Evolutionary conservation across 2,888 invertebrate genomes (phyloP), one percentile per base, ranked within the genome.

Genomic region (Anthoptus insignis): DNA sequence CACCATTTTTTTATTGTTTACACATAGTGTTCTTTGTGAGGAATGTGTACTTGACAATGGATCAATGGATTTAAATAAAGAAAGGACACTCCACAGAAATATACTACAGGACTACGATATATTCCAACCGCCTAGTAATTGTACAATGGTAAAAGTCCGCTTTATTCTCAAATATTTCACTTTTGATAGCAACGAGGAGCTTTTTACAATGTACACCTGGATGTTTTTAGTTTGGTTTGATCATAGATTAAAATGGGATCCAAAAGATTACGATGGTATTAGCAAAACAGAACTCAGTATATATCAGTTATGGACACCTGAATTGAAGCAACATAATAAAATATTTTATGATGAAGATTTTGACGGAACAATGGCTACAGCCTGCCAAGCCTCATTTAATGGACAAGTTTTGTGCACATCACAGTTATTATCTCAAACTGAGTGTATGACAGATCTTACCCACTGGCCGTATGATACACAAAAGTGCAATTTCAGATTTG

Each of bases 391-490:
- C 1, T 45, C 27, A 0, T 60, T 57, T n/a, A 50, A 11, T 7
- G 86, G 86, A 0, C 0, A 13, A 0, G 68, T 83, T 0, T 0
- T 5, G 0, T 81, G 82, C 19, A 11, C 65, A 0, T 37, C 67
- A 0, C 70, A 49, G 1, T 1, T 61, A 0, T 22, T 29, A 0
- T 63, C 73, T 14, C 27, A 61, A 0, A 66, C 73, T 0, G 52
- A 21, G 0, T 86, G 87, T 52, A 59, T 34, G 0, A 65, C 77
- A 0, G 75, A 79, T n/a, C 58, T 84, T 0, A 71, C 34, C 0
- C 68, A 83, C 8, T 87, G 86, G 83, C 81, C 87, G 0, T 80
- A 80, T 47, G 81, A 83, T 24, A 63, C 68, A 0, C 80, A 82
- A 54, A 71, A 73, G 13, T 87, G 87, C 49, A 66, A 66, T 0